Base-by-base conservation (phyloP, 2,888 invertebrate genomes). In the Ecliptopera silaceata region DNA sequence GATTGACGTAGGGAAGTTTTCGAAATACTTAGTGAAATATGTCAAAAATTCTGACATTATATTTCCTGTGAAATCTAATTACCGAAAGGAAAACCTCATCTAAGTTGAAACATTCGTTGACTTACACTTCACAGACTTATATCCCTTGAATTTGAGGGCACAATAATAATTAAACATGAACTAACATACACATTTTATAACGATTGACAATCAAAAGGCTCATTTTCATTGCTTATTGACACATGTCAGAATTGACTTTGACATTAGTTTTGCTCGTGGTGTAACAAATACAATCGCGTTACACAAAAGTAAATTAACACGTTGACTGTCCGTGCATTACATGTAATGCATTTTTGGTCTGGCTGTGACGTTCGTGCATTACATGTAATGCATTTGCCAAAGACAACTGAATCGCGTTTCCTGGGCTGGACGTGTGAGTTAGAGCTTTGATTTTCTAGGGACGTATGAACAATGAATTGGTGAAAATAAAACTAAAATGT, bases 201-300 rank as follows among this genome's bases (percentile, higher is more conserved):
- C 41, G 20, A 38, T 42, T 39, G 34, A 44, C 52, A 53, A 36
- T 47, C 5, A 42, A 49, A 47, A 58, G 58, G 58, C 58, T 32
- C 11, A 42, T 36, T 32, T 17, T 53, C 31, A 58, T 58, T 59
- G 50, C 59, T 50, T 59, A 54, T 50, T 46, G 54, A 59, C 46
- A 32, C 34, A 29, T 39, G 46, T 47, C 50, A 50, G 49, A 56
- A 54, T 54, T 47, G 42, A 59, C 58, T 50, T 58, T 46, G 31
- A 53, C 29, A 53, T 48, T 13, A 43, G 11, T 26, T 12, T 15
- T 38, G 18, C 12, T 3, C 15, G 12, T 20, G 34, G 41, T 6
- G 22, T 20, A 26, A 22, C 22, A 22, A 26, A 11, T 26, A 42
- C 26, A 26, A 26, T 26, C 42, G 22, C 17, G 11, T 18, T 6